Evolutionary conservation across 2,797 vertebrate genomes (phyloP), one percentile per base, ranked within the genome.

Genomic region (Momotus momota): DNA sequence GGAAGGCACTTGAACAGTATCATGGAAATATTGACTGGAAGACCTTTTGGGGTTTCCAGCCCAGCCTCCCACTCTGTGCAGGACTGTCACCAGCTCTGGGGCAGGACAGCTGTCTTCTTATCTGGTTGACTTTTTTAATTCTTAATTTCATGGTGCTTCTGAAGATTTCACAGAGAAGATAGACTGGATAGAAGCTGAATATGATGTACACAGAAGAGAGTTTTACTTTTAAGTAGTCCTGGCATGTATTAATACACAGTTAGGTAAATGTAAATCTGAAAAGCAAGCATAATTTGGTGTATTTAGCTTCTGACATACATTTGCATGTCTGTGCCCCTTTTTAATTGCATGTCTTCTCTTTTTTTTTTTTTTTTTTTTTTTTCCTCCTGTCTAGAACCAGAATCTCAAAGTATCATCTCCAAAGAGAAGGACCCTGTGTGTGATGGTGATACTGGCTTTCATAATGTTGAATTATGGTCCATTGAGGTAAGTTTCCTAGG

Each of bases 381-480:
- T 73, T 55, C 69, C 57, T 93, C 54, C 72, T 71, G 55, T 96
- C 67, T 96, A 99, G 99, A 99, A 99, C 95, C 98, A 98, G 51
- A 98, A 98, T 26, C 98, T 99, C 40, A 99, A 98, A 97, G 94
- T 98, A 16, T 98, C 98, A 6, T 98, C 98, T 83, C 98, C 99
- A 5, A 99, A 99, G 97, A 98, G 98, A 89, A 98, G 98, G 97
- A 98, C 98, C 1, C 94, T 99, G 69, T 99, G 99, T 95, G 98
- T 99, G 84, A 99, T 99, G 99, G 98, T 98, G 74, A 96, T 99
- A 74, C 64, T 99, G 97, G 98, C 98, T 77, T 99, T 99, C 88
- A 92, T 99, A 31, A 72, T 99, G 77, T 95, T 99, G 54, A 99
- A 99, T 82, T 98, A 98, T 29, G 98, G 98, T 83, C 98, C 99